Evolutionary conservation across 1,140 invertebrate species (phyloP), one percentile per base, ranked within the genome.

Genomic region (Trachelipus rathkii): DNA sequence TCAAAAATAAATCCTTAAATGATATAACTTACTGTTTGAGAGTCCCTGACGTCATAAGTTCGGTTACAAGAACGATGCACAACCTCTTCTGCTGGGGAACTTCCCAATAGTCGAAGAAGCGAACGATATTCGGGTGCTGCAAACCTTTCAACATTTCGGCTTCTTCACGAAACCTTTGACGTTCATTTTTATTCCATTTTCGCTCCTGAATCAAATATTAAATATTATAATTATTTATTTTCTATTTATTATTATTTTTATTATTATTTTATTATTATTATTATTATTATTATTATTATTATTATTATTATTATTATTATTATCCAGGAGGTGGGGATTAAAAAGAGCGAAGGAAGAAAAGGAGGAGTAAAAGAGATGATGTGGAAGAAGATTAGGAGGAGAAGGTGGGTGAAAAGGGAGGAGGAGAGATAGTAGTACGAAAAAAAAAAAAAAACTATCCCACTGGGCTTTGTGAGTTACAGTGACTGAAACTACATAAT

Each of bases 91-190:
- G 91, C 77, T 93, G 90, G 50, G 91, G 91, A 69, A 95, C 93
- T 87, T 99, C 97, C 96, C 97, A 99, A 85, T 98, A 99, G 85
- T 99, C 98, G 87, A 98, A 99, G 87, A 99, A 99, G 67, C 97
- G 88, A 75, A 99, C 97, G 84, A 99, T 99, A 87, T 99, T 99
- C 44, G 97, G 96, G 88, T 99, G 97, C 85, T 99, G 97, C 15
- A 99, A 88, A 82, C 97, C 96, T 87, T 99, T 99, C 78, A 99
- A 87, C 97, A 99, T 99, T 87, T 99, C 97, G 21, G 97, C 97
- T 86, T 99, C 98, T 86, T 99, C 97, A 50, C 96, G 90, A 87
- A 99, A 99, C 77, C 97, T 88, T 82, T 96, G 91, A 79, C 97
- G 88, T 86, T 99, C 97, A 74, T 84, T 85, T 82, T 88, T 89